Conservation (phyloP, 2,888 invertebrate genomes). For the Drosophila longiperda region DNA sequence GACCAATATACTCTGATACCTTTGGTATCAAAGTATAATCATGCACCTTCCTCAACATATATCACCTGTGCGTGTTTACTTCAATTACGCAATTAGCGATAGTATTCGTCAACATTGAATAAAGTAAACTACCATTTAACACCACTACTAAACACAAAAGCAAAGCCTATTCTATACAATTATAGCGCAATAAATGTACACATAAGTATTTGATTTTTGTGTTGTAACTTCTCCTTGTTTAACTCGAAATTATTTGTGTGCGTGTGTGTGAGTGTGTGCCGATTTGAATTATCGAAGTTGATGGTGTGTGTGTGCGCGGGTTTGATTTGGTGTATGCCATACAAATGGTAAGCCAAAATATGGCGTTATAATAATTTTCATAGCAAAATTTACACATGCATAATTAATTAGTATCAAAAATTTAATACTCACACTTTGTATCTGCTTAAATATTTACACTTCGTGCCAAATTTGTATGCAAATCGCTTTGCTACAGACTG, state of each 20-base stretch:
- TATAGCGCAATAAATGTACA: slow-evolving; percentile 9
- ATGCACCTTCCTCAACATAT: not conserved
- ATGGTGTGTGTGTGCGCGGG: slow-evolving; percentile 13
- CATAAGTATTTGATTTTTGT: slow-evolving; percentile 44
- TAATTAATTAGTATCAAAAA: slow-evolving; percentile 85
- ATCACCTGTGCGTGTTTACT: slow-evolving; percentile 21
- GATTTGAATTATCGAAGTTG: slow-evolving; percentile 66
- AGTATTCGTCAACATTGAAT: slow-evolving; percentile 23
- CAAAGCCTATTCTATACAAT: slow-evolving; percentile 15
- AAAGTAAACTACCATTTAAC: slow-evolving; percentile 24
- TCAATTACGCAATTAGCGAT: slow-evolving; percentile 69
- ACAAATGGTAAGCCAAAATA: slow-evolving; percentile 67
- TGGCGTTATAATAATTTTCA: slow-evolving; percentile 80
- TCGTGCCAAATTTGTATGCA: slow-evolving; percentile 84
- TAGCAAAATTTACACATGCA: slow-evolving; percentile 84
- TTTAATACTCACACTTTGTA: slow-evolving; percentile 84
- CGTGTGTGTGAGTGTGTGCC: slow-evolving; percentile 25
- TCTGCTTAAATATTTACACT: slow-evolving; percentile 84
- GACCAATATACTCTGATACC: no score
- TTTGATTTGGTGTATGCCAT: slow-evolving; percentile 25
- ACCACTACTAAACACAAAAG: slow-evolving; percentile 19
- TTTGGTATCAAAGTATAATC: not conserved
- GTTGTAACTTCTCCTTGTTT: slow-evolving; percentile 38
- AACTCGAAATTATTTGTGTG: slow-evolving; percentile 65
- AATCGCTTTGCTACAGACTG: slow-evolving; percentile 82